These are phyloP conservation scores for Tipula lateralis DNA, from an alignment of 2,888 invertebrate genomes.

Conservation along the genomic window DNA sequence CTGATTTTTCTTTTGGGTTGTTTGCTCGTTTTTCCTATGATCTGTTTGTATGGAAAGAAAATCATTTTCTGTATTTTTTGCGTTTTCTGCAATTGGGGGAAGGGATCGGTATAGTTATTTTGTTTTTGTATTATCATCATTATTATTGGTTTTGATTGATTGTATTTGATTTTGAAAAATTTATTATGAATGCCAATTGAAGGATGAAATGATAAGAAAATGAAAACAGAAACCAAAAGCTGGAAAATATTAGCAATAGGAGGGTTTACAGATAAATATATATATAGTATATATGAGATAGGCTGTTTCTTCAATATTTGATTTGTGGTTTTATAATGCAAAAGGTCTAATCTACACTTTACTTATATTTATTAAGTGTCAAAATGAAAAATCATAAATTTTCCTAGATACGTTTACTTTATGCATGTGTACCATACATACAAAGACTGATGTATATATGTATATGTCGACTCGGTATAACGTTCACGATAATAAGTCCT, in stretches of 20 bases:
- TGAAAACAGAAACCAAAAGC: neutral
- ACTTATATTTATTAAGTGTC: neutral
- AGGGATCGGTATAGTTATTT: neutral
- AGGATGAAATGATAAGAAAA: constrained; percentile 19
- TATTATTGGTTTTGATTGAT: constrained; percentile 24
- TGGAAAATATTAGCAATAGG: neutral
- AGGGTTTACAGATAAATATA: neutral
- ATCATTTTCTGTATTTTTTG: neutral
- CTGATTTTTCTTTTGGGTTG: neutral
- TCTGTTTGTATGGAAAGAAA: neutral
- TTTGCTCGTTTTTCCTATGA: neutral
- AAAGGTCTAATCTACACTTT: constrained; percentile 24
- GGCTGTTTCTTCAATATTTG: neutral
- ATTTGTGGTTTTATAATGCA: constrained; percentile 24
- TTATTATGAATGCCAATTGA: constrained; percentile 19
- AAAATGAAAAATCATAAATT: neutral
- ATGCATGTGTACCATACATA: neutral
- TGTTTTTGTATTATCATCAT: constrained; percentile 21
- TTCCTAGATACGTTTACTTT: neutral
- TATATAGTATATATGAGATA: neutral
- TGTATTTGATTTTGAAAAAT: constrained; percentile 24
- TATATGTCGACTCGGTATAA: neutral
- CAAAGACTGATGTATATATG: neutral
- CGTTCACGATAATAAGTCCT: neutral
- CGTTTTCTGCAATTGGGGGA: neutral